Evolutionary conservation across 2,797 vertebrate genomes (phyloP).

Genomic region (Channallabes apus): DNA sequence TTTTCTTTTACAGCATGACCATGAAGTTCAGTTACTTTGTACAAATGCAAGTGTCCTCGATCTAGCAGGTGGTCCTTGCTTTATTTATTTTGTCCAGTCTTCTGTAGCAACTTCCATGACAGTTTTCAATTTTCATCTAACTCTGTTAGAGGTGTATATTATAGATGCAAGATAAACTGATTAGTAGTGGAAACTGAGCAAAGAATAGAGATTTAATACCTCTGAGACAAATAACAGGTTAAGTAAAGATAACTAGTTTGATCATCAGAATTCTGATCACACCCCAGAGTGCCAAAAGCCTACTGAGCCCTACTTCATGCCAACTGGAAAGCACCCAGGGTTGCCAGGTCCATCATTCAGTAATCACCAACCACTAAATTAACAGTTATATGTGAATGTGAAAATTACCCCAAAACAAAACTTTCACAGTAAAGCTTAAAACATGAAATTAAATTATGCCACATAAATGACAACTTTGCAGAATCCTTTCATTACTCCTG

Average conservation of each 20-base stretch:
- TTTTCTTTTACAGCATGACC: conserved; percentile 38
- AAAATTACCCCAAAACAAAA: not conserved
- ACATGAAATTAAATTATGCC: conserved; percentile 35
- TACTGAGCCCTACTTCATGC: conserved; percentile 66
- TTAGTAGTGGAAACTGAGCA: not conserved
- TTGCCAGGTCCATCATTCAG: conserved; percentile 48
- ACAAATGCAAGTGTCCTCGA: conserved; percentile 48
- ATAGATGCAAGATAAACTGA: conserved; percentile 8
- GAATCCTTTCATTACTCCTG: not conserved
- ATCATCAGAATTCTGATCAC: conserved; percentile 74
- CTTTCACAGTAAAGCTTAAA: conserved; percentile 21
- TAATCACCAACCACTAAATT: conserved; percentile 16
- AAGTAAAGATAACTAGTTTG: conserved; percentile 39
- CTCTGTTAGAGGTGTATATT: not conserved
- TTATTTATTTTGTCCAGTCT: conserved; percentile 43
- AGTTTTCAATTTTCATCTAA: conserved; percentile 31
- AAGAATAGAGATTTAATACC: conserved; percentile 38
- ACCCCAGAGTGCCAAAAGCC: conserved; percentile 64
- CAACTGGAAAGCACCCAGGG: conserved; percentile 60
- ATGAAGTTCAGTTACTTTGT: conserved; percentile 45
- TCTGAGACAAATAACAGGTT: not conserved
- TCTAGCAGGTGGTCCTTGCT: conserved; percentile 51
- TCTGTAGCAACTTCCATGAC: conserved; percentile 23
- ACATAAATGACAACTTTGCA: conserved; percentile 26
- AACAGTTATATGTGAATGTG: conserved; percentile 28